Evolutionary conservation across 2,113 vertebrate genomes (phyloP).

Genomic region (Mastomys coucha): DNA sequence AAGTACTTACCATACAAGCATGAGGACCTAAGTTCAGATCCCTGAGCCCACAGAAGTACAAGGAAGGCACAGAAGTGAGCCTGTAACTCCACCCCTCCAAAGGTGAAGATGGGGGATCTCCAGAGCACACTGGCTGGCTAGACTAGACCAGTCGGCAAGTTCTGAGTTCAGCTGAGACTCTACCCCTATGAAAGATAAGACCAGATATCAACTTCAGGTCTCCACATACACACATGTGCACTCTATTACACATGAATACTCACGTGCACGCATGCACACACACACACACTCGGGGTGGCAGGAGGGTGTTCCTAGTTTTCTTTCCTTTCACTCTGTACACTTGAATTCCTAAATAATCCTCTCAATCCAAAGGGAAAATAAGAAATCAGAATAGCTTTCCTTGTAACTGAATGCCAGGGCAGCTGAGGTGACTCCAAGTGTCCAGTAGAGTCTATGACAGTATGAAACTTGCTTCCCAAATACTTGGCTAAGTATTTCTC

Average conservation of each 20-base stretch:
- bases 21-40: neutral
- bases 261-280: too few relatives aligned
- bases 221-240: neutral
- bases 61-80: neutral
- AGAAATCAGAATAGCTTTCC: constrained; percentile 88
- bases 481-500: neutral
- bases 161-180: neutral
- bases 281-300: accelerated
- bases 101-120: neutral
- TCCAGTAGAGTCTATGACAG: constrained; percentile 92
- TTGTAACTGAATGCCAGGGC: constrained; percentile 88
- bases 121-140: neutral
- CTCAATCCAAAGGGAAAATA: constrained; percentile 87
- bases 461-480: constrained; percentile 61
- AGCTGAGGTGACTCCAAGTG: constrained; percentile 88
- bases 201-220: too few relatives aligned
- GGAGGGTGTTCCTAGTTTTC: neutral
- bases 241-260: neutral
- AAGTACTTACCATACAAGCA: too few relatives aligned
- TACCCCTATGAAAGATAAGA: neutral
- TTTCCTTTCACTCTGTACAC: constrained; percentile 71
- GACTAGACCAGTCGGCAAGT: neutral
- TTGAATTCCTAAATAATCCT: constrained; percentile 89
- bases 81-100: neutral
- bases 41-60: neutral